Conservation (phyloP, 2,113 vertebrate species). For the Phrynosoma blainvillii region DNA sequence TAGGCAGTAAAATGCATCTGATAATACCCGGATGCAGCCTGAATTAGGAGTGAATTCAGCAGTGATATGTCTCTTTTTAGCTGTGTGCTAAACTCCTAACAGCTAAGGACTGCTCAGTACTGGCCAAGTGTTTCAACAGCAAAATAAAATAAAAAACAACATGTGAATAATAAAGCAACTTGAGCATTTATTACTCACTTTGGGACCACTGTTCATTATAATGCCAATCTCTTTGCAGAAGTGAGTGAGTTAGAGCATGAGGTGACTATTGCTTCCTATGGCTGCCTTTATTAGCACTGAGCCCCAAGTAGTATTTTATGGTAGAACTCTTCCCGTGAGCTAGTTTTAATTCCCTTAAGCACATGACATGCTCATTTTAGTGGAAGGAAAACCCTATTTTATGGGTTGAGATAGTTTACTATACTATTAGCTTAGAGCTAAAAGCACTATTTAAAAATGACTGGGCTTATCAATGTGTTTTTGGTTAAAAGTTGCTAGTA, state of each 20-base stretch:
- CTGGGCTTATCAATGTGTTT: not conserved
- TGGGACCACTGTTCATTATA: not conserved
- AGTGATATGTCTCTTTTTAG: too few relatives aligned
- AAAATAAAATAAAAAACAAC: conserved; percentile 17
- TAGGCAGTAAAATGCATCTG: too few relatives aligned
- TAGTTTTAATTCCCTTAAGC: conserved; percentile 22
- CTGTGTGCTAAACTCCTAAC: too few relatives aligned
- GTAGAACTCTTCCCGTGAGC: fast-evolving
- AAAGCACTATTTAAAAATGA: not conserved
- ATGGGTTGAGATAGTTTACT: conserved; percentile 26
- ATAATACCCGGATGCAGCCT: too few relatives aligned
- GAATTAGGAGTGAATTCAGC: too few relatives aligned
- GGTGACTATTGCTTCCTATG: not conserved
- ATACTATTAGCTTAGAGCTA: conserved; percentile 17
- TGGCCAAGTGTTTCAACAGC: conserved; percentile 33
- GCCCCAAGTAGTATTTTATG: not conserved
- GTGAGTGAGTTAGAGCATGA: conserved; percentile 25
- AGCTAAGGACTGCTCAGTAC: conserved; percentile 19
- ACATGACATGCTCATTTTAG: conserved; percentile 36
- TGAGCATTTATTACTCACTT: conserved; percentile 28
- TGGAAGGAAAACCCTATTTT: conserved; percentile 4
- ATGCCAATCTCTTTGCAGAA: conserved; percentile 7
- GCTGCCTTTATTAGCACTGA: conserved; percentile 25
- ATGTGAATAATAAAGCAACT: conserved; percentile 40
- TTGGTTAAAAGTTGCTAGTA: not conserved